phyloP scores from a whole-genome alignment of 1,140 invertebrate species.

The Drosophila azteca region DNA sequence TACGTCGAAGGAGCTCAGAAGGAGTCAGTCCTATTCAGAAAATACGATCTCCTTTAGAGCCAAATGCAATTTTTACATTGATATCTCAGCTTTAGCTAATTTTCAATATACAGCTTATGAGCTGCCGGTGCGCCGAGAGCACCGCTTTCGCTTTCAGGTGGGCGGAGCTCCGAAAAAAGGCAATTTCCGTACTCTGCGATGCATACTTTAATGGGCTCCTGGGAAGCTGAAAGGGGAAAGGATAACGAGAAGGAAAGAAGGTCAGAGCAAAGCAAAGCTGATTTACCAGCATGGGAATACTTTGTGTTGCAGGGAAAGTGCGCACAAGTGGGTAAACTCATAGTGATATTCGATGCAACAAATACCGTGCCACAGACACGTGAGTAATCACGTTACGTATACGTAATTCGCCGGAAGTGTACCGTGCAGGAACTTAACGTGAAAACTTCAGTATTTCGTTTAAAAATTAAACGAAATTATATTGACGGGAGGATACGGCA shows the following conservation, averaged over 20 bases:
- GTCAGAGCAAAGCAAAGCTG: conserved; percentile 21
- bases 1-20: no score
- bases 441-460: no score
- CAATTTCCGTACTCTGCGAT: conserved; percentile 63
- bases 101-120: conserved; percentile 59
- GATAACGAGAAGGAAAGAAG: conserved; percentile 5
- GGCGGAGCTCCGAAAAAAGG: conserved; percentile 59
- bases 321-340: conserved; percentile 19
- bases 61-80: conserved; percentile 58
- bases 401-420: no score
- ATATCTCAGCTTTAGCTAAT: conserved; percentile 59
- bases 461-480: no score
- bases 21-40: neutral
- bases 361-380: neutral
- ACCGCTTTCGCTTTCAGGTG: conserved; percentile 27
- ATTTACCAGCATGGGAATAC: conserved; percentile 64
- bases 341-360: conserved; percentile 43
- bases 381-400: no score
- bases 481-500: no score
- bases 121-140: conserved; percentile 29
- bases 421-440: no score
- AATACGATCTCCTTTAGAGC: conserved; percentile 27
- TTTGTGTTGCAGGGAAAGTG: conserved; percentile 52
- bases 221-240: neutral
- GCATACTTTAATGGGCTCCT: conserved; percentile 17